phyloP scores from a whole-genome alignment of 2,113 vertebrate genomes.

The Phyllopteryx taeniolatus region DNA sequence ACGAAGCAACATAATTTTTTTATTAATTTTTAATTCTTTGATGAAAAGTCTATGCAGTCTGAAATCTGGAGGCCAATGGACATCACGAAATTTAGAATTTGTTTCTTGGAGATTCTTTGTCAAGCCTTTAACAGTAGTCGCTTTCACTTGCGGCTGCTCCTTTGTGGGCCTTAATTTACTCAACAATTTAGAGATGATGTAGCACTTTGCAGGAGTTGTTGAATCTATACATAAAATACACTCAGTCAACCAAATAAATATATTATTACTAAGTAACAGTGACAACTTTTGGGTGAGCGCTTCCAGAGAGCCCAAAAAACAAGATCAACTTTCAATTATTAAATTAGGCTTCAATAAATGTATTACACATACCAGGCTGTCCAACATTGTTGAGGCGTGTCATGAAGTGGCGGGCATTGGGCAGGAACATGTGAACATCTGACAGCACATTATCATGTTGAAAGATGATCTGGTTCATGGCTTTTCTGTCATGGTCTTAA shows the following conservation, averaged over 20 bases:
- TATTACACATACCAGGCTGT: slow-evolving; percentile 52
- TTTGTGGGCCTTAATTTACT: neutral
- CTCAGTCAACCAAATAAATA: neutral
- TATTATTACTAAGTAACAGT: neutral
- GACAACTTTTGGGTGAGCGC: neutral
- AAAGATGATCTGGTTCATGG: slow-evolving; percentile 51
- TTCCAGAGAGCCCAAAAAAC: neutral
- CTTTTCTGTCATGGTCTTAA: neutral
- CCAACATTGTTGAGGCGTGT: slow-evolving; percentile 45
- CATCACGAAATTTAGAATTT: too few relatives aligned
- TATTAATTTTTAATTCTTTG: too few relatives aligned
- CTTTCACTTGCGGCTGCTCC: too few relatives aligned
- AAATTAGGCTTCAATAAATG: neutral
- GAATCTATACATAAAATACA: neutral
- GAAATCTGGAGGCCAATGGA: too few relatives aligned
- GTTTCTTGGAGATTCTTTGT: too few relatives aligned
- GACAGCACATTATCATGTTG: slow-evolving; percentile 58
- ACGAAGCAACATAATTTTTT: neutral
- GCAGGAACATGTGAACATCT: slow-evolving; percentile 53
- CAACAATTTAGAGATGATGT: neutral
- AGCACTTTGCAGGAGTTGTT: neutral
- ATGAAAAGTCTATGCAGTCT: too few relatives aligned
- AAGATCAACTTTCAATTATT: neutral
- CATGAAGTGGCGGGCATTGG: slow-evolving; percentile 27
- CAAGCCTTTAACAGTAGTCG: too few relatives aligned